Evolutionary conservation across 2,888 invertebrate species (phyloP).

Genomic region (Hanleya hanleyi): DNA sequence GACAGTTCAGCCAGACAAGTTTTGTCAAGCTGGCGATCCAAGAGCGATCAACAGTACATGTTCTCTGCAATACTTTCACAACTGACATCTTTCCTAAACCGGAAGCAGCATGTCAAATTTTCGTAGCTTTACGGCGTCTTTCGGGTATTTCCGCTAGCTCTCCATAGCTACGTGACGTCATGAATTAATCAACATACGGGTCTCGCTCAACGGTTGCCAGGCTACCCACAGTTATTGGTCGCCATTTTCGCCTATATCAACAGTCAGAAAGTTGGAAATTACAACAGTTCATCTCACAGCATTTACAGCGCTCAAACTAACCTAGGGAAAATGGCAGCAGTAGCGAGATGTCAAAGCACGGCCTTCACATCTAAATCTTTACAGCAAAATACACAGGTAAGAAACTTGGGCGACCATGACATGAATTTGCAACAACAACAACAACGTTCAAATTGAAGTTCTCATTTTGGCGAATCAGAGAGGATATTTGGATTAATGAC

Average conservation of each 20-base stretch:
- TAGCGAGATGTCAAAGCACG: background rate
- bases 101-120: background rate
- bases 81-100: background rate
- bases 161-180: slow-evolving; percentile 2
- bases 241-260: background rate
- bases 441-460: no score
- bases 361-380: background rate
- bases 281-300: background rate
- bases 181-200: slow-evolving; percentile 4
- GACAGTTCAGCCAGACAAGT: no score
- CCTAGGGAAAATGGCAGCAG: background rate
- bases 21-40: no score
- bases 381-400: background rate
- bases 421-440: no score
- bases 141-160: background rate
- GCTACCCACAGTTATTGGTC: background rate
- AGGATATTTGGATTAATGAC: no score
- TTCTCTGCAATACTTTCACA: no score
- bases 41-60: no score
- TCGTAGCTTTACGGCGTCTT: background rate
- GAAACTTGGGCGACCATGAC: no score
- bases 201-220: background rate
- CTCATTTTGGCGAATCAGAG: no score
- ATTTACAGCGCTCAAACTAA: no score
- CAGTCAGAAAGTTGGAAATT: background rate